Percentiles rank a stretch among this genome's conserved stretches.
These are phyloP conservation scores for Etheostoma perlongum DNA, from an alignment of 2,797 vertebrate species.

Conservation along the genomic window DNA sequence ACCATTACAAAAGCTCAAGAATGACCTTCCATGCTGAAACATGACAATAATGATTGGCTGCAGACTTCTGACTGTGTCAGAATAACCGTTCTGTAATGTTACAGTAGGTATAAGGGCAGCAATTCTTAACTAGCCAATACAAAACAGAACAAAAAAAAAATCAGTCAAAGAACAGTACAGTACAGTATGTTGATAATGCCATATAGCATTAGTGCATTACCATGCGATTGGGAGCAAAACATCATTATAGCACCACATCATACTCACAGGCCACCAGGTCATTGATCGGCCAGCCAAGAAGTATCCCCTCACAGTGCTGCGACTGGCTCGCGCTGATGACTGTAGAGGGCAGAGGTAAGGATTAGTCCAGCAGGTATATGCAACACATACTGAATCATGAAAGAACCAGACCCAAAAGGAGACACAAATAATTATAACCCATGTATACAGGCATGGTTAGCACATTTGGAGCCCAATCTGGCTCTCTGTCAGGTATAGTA, in stretches of 20 bases:
- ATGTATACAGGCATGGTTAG: background rate
- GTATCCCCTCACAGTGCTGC: slow-evolving; percentile 91
- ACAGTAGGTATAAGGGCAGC: too few relatives aligned
- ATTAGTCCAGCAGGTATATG: background rate
- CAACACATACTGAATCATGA: background rate
- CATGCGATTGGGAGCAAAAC: background rate
- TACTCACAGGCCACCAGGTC: slow-evolving; percentile 97
- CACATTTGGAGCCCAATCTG: background rate
- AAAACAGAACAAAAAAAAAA: background rate
- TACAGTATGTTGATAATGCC: background rate
- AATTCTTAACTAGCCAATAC: too few relatives aligned
- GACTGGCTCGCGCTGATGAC: slow-evolving; percentile 90
- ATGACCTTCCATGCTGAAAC: too few relatives aligned
- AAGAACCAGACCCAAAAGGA: background rate
- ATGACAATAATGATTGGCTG: too few relatives aligned
- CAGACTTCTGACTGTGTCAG: too few relatives aligned
- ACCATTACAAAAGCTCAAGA: too few relatives aligned
- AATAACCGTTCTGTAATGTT: too few relatives aligned
- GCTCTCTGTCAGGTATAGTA: background rate
- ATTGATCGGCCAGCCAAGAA: slow-evolving; percentile 95
- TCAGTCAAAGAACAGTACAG: background rate
- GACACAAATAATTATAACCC: background rate
- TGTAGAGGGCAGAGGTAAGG: slow-evolving; percentile 59
- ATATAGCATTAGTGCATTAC: background rate
- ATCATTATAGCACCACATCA: background rate